These are phyloP conservation scores for Elmis aenea DNA, from an alignment of 2,888 invertebrate genomes.

Conservation along the genomic window DNA sequence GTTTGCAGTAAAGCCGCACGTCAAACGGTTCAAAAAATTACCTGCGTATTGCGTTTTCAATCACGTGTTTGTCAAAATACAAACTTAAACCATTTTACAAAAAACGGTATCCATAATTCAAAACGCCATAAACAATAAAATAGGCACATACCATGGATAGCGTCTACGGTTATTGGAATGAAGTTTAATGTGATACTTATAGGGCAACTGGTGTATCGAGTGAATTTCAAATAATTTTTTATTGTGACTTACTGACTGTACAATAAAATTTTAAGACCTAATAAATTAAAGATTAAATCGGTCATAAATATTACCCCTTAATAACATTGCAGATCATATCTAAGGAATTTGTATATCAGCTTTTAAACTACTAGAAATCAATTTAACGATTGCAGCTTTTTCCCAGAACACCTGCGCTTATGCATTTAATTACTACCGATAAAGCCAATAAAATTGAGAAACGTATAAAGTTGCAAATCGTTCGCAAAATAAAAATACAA, in stretches of 20 bases:
- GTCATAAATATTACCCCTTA: constrained; percentile 39
- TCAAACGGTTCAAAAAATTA: no score
- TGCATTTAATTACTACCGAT: constrained; percentile 38
- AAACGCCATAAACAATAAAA: no score
- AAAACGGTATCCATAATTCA: no score
- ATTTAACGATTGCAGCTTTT: constrained; percentile 38
- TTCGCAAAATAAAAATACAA: constrained; percentile 11
- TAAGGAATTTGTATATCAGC: constrained; percentile 40
- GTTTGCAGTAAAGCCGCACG: no score
- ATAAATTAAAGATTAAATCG: constrained; percentile 43
- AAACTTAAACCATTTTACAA: no score
- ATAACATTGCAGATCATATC: constrained; percentile 40
- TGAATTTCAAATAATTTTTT: no score
- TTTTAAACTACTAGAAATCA: constrained; percentile 38
- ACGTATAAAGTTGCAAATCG: constrained; percentile 4
- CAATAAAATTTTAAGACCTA: constrained; percentile 40
- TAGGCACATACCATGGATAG: no score
- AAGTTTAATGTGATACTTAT: no score
- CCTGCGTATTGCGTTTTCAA: no score
- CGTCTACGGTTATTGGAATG: no score
- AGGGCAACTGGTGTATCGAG: no score
- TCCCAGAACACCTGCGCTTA: constrained; percentile 39
- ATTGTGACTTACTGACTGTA: constrained; percentile 9
- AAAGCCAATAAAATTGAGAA: constrained; percentile 11
- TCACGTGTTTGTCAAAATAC: no score